These are phyloP conservation scores for Dunckerocampus dactyliophorus DNA, from an alignment of 2,113 vertebrate species.

Conservation along the genomic window DNA sequence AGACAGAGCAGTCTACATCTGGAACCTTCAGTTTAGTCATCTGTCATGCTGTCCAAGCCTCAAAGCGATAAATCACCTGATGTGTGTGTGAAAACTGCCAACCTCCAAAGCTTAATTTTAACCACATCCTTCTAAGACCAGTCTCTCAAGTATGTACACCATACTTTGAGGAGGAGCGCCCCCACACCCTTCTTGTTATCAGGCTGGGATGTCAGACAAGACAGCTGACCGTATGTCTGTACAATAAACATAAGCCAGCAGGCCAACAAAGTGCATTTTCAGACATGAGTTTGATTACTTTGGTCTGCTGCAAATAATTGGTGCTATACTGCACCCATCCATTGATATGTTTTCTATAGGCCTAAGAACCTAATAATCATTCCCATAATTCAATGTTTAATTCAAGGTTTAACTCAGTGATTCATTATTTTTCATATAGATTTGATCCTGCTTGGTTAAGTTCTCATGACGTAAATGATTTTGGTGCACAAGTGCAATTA, in stretches of 20 bases:
- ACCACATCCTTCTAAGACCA: constrained; percentile 23
- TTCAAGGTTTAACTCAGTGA: background rate
- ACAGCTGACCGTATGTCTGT: too few relatives aligned
- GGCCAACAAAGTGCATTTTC: too few relatives aligned
- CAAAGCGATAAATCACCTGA: constrained; percentile 52
- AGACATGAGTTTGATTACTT: too few relatives aligned
- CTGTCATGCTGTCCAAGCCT: constrained; percentile 32
- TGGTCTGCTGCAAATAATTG: too few relatives aligned
- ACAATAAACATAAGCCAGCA: too few relatives aligned
- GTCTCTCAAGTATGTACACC: constrained; percentile 3
- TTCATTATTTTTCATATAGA: background rate
- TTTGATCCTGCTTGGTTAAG: background rate
- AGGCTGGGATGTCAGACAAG: too few relatives aligned
- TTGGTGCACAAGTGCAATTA: too few relatives aligned
- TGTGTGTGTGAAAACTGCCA: constrained; percentile 32
- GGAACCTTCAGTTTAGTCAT: constrained; percentile 48
- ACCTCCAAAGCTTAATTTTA: constrained; percentile 7
- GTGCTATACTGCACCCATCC: too few relatives aligned
- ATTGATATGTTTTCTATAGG: background rate
- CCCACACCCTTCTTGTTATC: constrained; percentile 28
- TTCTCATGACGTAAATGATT: too few relatives aligned
- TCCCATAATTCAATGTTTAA: background rate
- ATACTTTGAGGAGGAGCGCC: constrained; percentile 16
- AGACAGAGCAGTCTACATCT: constrained; percentile 52
- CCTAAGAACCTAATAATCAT: background rate